Conservation (phyloP, 1,140 invertebrate species). For the Euglossa dilemma region DNA sequence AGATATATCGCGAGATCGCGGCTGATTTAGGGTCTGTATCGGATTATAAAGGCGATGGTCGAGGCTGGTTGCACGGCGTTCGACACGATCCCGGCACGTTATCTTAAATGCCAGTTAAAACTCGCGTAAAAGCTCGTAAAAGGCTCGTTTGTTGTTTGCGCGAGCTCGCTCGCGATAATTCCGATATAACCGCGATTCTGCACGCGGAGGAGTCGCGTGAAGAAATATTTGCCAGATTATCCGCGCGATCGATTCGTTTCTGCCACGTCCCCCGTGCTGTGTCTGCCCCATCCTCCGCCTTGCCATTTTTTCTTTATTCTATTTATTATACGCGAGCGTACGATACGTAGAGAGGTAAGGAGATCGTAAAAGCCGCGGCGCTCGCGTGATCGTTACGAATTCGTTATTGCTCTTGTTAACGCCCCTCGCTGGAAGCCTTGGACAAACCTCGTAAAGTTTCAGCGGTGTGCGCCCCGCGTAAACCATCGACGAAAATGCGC, state of each 20-base stretch:
- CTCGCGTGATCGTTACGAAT: constrained; percentile 77
- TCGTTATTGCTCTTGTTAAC: constrained; percentile 77
- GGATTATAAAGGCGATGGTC: neutral
- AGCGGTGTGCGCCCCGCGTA: constrained; percentile 35
- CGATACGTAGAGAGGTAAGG: constrained; percentile 40
- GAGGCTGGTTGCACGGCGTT: neutral
- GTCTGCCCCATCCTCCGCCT: neutral
- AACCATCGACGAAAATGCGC: constrained; percentile 49
- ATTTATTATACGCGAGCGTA: constrained; percentile 44
- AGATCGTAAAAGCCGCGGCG: constrained; percentile 64
- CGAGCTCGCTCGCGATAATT: neutral
- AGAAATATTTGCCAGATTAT: neutral
- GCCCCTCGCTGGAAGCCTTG: constrained; percentile 63
- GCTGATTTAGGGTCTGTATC: neutral
- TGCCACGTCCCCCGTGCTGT: neutral
- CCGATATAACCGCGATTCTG: constrained; percentile 1
- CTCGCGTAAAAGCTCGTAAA: constrained; percentile 21
- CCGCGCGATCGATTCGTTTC: neutral
- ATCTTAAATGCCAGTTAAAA: constrained; percentile 21
- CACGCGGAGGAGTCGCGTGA: neutral
- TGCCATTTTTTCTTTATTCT: constrained; percentile 14
- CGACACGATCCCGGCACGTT: neutral
- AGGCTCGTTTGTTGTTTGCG: constrained; percentile 13
- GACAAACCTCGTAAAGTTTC: constrained; percentile 73
- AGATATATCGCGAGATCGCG: neutral